Evolutionary conservation across 1,140 invertebrate genomes (phyloP).

Genomic region (Phortica variegata): DNA sequence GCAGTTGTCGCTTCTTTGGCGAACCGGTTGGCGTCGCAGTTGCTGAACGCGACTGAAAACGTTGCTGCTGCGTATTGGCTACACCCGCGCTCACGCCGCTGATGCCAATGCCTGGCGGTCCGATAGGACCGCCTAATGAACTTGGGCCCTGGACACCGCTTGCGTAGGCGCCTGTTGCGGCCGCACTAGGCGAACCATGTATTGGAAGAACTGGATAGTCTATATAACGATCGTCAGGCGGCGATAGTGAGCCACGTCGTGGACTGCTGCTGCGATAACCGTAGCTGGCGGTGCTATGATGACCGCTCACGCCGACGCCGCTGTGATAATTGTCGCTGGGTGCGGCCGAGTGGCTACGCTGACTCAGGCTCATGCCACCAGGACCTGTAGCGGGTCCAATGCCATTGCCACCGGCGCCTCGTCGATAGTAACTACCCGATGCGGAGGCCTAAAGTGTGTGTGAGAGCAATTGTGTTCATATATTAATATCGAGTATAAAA

Average conservation of each 20-base stretch:
- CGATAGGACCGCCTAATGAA: no score
- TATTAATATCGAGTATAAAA: no score
- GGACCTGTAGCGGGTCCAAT: constrained; percentile 58
- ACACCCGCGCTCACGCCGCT: constrained; percentile 18
- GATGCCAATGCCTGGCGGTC: constrained; percentile 10
- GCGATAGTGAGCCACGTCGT: constrained; percentile 51
- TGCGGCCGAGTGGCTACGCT: constrained; percentile 58
- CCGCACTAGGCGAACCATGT: constrained; percentile 33
- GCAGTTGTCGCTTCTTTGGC: constrained; percentile 92
- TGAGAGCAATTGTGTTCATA: no score
- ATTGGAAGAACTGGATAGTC: constrained; percentile 58
- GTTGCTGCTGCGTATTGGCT: constrained; percentile 57
- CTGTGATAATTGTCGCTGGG: constrained; percentile 55
- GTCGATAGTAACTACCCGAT: constrained; percentile 45
- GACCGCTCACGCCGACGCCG: constrained; percentile 9
- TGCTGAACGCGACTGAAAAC: constrained; percentile 79
- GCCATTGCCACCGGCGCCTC: constrained; percentile 61
- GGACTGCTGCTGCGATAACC: constrained; percentile 55
- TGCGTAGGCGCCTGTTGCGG: constrained; percentile 20
- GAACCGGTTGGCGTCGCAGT: constrained; percentile 92
- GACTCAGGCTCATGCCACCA: constrained; percentile 58
- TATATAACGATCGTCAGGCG: constrained; percentile 55
- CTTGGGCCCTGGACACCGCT: no score
- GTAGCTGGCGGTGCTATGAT: constrained; percentile 23
- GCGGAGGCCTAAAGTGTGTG: constrained; percentile 29